Base-by-base conservation (phyloP, 2,888 invertebrate species). In the Philonicus albiceps region DNA sequence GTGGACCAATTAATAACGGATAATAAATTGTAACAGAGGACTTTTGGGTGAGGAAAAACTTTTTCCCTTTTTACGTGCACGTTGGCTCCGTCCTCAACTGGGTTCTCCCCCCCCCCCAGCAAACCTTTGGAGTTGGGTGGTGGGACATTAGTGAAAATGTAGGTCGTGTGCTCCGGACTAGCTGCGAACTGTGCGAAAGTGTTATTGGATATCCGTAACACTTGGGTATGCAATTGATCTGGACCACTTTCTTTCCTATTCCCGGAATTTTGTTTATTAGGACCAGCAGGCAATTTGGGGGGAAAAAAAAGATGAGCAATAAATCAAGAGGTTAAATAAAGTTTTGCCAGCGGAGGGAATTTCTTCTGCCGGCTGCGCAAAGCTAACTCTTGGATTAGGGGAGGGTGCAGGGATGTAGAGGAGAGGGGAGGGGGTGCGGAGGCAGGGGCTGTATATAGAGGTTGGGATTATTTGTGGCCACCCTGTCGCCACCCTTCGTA, bases 1-100 rank as follows among this genome's bases (percentile, higher is more conserved):
- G 85, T 85, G 75, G 85, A 74, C 85, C 85, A 85, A 85, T 85
- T 85, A 85, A 85, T 85, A 85, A 85, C 75, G 85, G 85, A 75
- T 85, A 85, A 85, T 85, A 85, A 85, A 85, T 85, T 85, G 85
- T 53, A 75, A 53, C 53, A 49, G 75, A 72, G 75, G 85, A 74
- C 75, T 75, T 75, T 73, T 55, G 81, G 53, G 37, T 31, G 43
- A 84, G 73, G 73, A 73, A 72, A 84, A 84, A 84, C 27, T 72
- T 84, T 84, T 73, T 8, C 73, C 31, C n/a, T n/a, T 72, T 37
- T 27, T 84, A 27, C 40, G 43, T 40, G 31, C 19, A n/a, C 19
- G 2, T 5, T 31, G 11, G 40, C 40, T 43, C 40, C 19, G n/a
- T n/a, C 6, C 74, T 27, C 74, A n/a, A n/a, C n/a, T n/a, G n/a